Evolutionary conservation across 2,888 invertebrate genomes (phyloP), one percentile per base, ranked within the genome.

Genomic region (Syritta pipiens): DNA sequence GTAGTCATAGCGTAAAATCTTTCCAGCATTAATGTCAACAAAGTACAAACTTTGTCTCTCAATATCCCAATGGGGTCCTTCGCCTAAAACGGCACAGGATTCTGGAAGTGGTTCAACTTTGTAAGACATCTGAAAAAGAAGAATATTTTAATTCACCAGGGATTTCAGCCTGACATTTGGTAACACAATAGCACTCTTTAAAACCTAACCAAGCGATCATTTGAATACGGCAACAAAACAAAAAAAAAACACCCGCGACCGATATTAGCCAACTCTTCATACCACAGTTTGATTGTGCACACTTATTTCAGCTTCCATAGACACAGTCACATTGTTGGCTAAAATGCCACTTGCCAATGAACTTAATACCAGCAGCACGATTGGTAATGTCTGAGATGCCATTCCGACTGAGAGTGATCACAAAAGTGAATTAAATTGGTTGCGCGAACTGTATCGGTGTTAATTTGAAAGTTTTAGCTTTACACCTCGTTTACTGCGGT

Each of bases 41-140:
- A 91, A 93, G 88, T 92, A 93, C 6, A 94, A 89, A 53, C 90
- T 91, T 85, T 92, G 91, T 32, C 90, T 89, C 20, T 86, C 86
- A 24, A 89, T 87, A 85, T 92, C 92, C 94, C 94, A 94, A 85
- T 93, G 93, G 0, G 94, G 94, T 12, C 93, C 93, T 88, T 94
- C 94, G 67, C 94, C 94, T 49, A 93, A 88, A 84, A 89, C 83
- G 30, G 85, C 84, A 51, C 83, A 82, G 2, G 87, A 86, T 62
- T 87, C 83, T 30, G 87, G 85, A 20, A 89, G 81, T 57, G 86
- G 83, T 83, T 89, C 88, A 42, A 89, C 83, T 82, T 87, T 86
- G 83, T 86, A 87, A 28, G 87, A 85, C 88, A 89, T 88, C 88
- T 88, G 74, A 0, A 81, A 62, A n/a, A n/a, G n/a, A n/a, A n/a